Percentiles rank a stretch among this genome's conserved stretches.
These are phyloP conservation scores for Drosophila vallismaia DNA, from an alignment of 2,888 invertebrate species.

Conservation along the genomic window DNA sequence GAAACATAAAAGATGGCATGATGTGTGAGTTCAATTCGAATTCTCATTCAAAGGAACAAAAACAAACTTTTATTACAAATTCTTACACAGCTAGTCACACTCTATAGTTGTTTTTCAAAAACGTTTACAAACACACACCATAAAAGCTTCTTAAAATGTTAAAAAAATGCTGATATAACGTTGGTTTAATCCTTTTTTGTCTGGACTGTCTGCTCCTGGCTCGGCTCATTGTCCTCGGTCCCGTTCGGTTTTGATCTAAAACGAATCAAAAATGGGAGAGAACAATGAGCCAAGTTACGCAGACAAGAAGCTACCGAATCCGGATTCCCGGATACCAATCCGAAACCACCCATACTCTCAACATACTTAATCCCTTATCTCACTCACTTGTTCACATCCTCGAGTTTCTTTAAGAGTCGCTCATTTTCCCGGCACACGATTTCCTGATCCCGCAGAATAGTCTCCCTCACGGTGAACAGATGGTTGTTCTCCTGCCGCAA, in stretches of 20 bases:
- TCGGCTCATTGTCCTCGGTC: constrained; percentile 75
- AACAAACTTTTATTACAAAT: constrained; percentile 50
- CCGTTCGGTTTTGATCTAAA: constrained; percentile 74
- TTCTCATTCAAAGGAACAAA: constrained; percentile 34
- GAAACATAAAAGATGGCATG: not conserved
- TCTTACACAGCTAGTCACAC: constrained; percentile 65
- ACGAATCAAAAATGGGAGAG: constrained; percentile 73
- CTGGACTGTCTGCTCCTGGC: constrained; percentile 35
- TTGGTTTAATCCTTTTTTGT: constrained; percentile 20
- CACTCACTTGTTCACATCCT: constrained; percentile 94
- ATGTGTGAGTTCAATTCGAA: not conserved
- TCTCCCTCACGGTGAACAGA: constrained; percentile 91
- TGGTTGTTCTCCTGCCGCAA: constrained; percentile 93
- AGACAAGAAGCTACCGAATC: constrained; percentile 2
- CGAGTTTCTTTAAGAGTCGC: constrained; percentile 92
- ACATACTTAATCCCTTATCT: not conserved
- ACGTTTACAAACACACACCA: constrained; percentile 15
- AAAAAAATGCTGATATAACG: constrained; percentile 10
- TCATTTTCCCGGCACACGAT: constrained; percentile 96
- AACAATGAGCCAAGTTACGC: constrained; percentile 73
- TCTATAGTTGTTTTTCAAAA: constrained; percentile 55
- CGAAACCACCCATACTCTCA: not conserved
- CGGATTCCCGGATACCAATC: not conserved
- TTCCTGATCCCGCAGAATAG: constrained; percentile 94
- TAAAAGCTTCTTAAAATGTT: constrained; percentile 14